Base-by-base conservation (phyloP, 2,113 vertebrate species). In the Vulpes vulpes region DNA sequence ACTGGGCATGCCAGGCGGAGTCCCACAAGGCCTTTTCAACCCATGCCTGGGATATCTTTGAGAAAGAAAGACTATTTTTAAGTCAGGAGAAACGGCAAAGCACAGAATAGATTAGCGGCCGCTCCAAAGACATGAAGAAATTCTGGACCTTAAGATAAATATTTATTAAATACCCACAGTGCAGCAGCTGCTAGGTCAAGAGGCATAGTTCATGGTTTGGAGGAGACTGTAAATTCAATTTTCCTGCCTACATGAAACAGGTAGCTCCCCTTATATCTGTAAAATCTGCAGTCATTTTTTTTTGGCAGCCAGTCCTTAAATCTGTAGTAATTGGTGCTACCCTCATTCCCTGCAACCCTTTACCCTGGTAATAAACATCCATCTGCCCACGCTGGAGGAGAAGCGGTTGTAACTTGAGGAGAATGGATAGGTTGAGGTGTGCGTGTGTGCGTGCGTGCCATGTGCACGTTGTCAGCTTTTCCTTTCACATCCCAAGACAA, bases 121-220 rank as follows among this genome's bases (percentile, higher is more conserved):
- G 73, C 16, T 67, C 67, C 65, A 92, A 65, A 96, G 96, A 82
- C 92, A 90, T 96, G 88, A 93, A 95, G 69, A 94, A 91, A 97
- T n/a, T 51, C n/a, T 4, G 10, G 65, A 62, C 81, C 94, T 93
- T 89, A 95, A 64, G 87, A 89, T 95, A 96, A 94, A 91, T 38
- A 95, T 92, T 95, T 69, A 83, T 60, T 92, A 62, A 80, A 73
- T 4, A 43, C 51, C 80, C 88, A 49, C 10, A 11, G 12, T 11
- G 64, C 5, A 22, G 74, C 59, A 1, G 16, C 38, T 23, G 25
- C 49, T 60, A 43, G 95, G 80, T 89, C 96, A 92, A 88, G 84
- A 97, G 87, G 81, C 27, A 16, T 0, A 25, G 60, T 6, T 67
- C 49, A 38, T 69, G 71, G 80, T 53, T 95, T 84, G 88, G 71